Evolutionary conservation across 1,140 invertebrate species (phyloP), one percentile per base, ranked within the genome.

Genomic region (Lanistes nyassanus): DNA sequence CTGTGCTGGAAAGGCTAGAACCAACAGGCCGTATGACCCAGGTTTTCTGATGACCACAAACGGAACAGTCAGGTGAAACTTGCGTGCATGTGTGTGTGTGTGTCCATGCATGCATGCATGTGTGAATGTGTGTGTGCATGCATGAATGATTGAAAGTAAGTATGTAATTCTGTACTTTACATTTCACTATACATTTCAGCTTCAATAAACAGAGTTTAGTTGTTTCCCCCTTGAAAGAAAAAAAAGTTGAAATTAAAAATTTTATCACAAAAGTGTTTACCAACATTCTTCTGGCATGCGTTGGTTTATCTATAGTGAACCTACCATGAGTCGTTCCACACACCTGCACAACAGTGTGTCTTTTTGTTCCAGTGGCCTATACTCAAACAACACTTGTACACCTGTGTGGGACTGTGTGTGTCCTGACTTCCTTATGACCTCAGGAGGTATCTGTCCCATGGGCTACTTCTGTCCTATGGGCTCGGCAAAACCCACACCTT

Each of bases 391-490:
- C 78, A 87, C 87, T 0, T 88, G 87, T 76, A 81, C 84, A 3
- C 86, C 86, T 0, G 75, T 76, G 64, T 88, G 86, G 86, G 86
- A 87, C 78, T 88, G 86, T 77, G 82, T 85, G 13, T 88, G 86
- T 77, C 80, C 85, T 37, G 68, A 75, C 39, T 88, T 85, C 80
- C 58, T 80, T 9, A 80, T 88, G 83, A 82, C 86, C 37, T 83
- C 78, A 66, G 86, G 86, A n/a, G 86, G 86, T 23, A 78, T 87
- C 29, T 86, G 84, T 68, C 83, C 84, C 23, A 79, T 79, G 47
- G 83, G 83, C 36, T 81, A 86, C 76, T 86, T 81, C 76, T 84
- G 83, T 67, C 83, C 84, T 5, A 70, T 80, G 64, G 84, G 84
- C 37, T 82, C 81, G 31, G 7, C 74, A n/a, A 80, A 80, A 55